Percentiles rank a stretch among this genome's conserved stretches.
Evolutionary conservation across 2,113 vertebrate genomes (phyloP).

Genomic region (Megaceryle maxima): DNA sequence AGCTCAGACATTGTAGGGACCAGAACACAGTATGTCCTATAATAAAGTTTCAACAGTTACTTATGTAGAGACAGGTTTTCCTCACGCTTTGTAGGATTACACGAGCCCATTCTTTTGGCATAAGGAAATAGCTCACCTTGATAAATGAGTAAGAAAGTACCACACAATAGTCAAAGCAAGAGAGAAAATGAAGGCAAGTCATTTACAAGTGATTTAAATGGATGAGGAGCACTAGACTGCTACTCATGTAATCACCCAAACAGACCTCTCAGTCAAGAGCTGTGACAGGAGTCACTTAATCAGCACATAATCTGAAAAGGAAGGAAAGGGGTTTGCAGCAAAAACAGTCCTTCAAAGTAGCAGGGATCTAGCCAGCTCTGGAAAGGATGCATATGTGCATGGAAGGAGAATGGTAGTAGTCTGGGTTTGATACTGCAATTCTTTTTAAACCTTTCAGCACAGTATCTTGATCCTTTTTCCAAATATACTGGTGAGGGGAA

Average conservation of each 20-base stretch:
- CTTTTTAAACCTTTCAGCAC: neutral
- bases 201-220: conserved; percentile 33
- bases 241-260: neutral
- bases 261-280: conserved; percentile 19
- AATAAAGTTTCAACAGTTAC: neutral
- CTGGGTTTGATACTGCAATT: neutral
- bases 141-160: neutral
- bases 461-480: neutral
- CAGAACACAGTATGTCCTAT: neutral
- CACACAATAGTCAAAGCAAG: neutral
- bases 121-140: neutral
- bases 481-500: neutral
- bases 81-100: neutral
- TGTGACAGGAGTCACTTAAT: neutral
- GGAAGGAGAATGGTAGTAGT: neutral
- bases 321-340: neutral
- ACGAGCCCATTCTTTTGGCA: neutral
- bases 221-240: neutral
- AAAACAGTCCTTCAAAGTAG: neutral
- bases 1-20: accelerated
- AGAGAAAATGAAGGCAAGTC: neutral
- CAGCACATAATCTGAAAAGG: neutral
- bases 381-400: neutral
- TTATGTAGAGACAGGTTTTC: neutral
- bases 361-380: neutral